A percentile compares a stretch with the other conserved stretches of the same genome.
These are phyloP conservation scores for Drosophila simulans DNA, from an alignment of 1,140 invertebrate species.

Conservation along the genomic window DNA sequence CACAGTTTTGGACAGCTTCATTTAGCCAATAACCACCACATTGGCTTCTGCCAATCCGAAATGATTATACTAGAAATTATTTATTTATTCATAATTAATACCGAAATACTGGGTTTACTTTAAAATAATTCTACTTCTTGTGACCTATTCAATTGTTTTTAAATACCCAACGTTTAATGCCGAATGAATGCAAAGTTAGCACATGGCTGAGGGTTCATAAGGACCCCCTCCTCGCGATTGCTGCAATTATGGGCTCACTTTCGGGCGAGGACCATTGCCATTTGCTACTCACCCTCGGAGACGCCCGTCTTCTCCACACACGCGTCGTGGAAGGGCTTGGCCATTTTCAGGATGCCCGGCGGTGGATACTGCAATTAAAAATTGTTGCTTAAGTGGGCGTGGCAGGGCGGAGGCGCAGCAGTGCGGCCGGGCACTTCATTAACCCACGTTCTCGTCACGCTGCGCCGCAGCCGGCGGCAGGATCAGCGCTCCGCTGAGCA, in stretches of 20 bases:
- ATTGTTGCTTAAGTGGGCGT: constrained; percentile 64
- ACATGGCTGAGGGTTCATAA: constrained; percentile 11
- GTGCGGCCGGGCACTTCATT: constrained; percentile 55
- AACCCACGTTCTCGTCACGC: constrained; percentile 78
- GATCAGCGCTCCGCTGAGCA: constrained; percentile 66
- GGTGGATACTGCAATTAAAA: constrained; percentile 83
- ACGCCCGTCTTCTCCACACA: constrained; percentile 81
- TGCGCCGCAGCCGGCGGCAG: constrained; percentile 69
- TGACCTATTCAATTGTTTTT: not conserved
- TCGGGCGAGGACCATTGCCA: not conserved
- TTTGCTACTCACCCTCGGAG: constrained; percentile 63
- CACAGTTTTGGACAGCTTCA: no score
- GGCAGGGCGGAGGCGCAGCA: constrained; percentile 7
- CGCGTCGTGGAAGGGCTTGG: constrained; percentile 75
- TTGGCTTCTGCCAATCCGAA: no score
- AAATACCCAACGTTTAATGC: no score
- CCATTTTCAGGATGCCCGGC: constrained; percentile 73
- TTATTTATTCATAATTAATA: no score
- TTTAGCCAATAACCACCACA: no score
- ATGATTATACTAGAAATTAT: no score
- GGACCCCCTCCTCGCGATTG: not conserved
- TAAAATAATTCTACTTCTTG: no score
- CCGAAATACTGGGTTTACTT: no score
- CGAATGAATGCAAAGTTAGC: constrained; percentile 1
- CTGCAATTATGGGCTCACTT: constrained; percentile 33